Percentiles rank a stretch among this genome's conserved stretches.
These are phyloP conservation scores for Zeugodacus cucurbitae DNA, from an alignment of 1,140 invertebrate species.

Conservation along the genomic window DNA sequence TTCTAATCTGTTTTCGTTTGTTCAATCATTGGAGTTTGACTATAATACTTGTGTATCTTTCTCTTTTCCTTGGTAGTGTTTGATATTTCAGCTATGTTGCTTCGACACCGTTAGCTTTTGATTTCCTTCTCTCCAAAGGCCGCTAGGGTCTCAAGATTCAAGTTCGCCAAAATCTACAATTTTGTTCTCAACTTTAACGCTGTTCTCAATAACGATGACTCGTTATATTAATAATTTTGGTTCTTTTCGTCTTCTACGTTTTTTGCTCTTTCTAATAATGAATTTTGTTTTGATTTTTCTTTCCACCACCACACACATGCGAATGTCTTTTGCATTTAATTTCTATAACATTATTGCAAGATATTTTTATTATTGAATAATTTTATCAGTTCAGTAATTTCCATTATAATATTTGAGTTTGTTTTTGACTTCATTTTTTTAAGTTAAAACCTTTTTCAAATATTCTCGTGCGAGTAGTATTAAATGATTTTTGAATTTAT, in stretches of 20 bases:
- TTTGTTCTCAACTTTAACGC: slow-evolving; percentile 36
- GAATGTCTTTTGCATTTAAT: slow-evolving; percentile 67
- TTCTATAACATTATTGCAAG: slow-evolving; percentile 53
- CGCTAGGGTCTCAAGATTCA: background rate
- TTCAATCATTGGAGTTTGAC: background rate
- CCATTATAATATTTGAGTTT: slow-evolving; percentile 46
- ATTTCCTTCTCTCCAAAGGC: background rate
- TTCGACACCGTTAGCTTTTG: background rate
- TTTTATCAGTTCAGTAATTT: slow-evolving; percentile 42
- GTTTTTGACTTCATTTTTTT: slow-evolving; percentile 45
- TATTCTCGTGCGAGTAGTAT: background rate
- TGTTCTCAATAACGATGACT: background rate
- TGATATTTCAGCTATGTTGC: background rate
- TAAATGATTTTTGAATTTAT: slow-evolving; percentile 45
- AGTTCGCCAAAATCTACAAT: slow-evolving; percentile 39
- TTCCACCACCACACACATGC: slow-evolving; percentile 67
- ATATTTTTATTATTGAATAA: slow-evolving; percentile 37
- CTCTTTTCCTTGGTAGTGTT: background rate
- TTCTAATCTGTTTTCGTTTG: background rate
- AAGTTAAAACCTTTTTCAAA: slow-evolving; percentile 31
- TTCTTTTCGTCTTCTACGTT: slow-evolving; percentile 47
- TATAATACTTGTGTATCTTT: background rate
- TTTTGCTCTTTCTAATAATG: slow-evolving; percentile 66
- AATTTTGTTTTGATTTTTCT: slow-evolving; percentile 66
- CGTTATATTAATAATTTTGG: slow-evolving; percentile 54